Base-by-base conservation (phyloP, 1,140 invertebrate genomes). In the Laodelphax striatellus region DNA sequence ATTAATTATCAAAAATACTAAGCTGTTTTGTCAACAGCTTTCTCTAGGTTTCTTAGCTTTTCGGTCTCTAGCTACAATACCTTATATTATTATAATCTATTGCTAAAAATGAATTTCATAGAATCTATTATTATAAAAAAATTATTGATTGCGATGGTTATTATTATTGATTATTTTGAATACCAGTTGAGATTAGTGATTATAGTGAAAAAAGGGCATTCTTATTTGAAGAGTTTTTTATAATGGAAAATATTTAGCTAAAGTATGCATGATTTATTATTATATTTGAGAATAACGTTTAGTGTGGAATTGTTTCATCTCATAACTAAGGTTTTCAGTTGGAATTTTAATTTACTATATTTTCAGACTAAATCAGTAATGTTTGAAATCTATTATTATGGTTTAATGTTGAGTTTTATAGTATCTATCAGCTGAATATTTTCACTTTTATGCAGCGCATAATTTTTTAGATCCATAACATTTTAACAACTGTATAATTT, bases 191-290 rank as follows among this genome's bases (percentile, higher is more conserved):
- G 16, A 50, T 50, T 50, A 50, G 46, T 50, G 21, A 50, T 50
- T 50, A 50, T 50, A 50, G 46, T 50, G 46, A 50, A 50, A 50
- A 50, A 50, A 50, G 46, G 46, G 46, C 46, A 50, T 50, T 50
- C 46, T 50, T 50, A 50, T 22, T 50, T 50, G 16, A 50, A 50
- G 46, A 50, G 16, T 50, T 19, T 50, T n/a, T 50, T 50, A 50
- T 50, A 50, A 50, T 50, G 21, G 34, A 50, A 50, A 50, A 50
- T 50, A 50, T 50, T 50, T 50, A 50, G 46, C 46, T 19, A 19
- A 50, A 22, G 21, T 50, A 50, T 50, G 46, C 46, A 50, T 50
- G 46, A 22, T 50, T 22, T 50, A 50, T 50, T 19, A 19, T 50
- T 50, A 50, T 19, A 50, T 38, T 38, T 13, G 34, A 38, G 10